Percentiles rank a stretch among this genome's conserved stretches.
Conservation (phyloP, 2,888 invertebrate genomes). For the Aelia acuminata region DNA sequence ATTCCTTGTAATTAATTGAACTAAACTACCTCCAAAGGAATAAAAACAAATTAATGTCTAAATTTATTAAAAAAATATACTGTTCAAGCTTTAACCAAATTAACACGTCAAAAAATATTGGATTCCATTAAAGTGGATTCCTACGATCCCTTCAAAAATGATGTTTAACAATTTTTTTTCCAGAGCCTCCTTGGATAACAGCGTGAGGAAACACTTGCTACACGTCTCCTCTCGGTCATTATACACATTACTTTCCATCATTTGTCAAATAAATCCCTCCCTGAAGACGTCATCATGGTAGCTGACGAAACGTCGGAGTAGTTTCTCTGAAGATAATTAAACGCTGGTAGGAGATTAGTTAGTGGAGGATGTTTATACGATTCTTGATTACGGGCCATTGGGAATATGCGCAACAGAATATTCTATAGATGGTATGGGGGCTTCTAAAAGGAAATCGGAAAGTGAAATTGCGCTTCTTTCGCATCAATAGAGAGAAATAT, state of each 20-base stretch:
- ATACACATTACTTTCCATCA: not conserved
- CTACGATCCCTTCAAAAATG: not conserved
- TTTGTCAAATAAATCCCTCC: constrained; percentile 14
- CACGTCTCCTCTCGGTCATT: not conserved
- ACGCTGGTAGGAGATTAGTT: not conserved
- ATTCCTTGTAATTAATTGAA: too few species aligned
- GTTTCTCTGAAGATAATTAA: not conserved
- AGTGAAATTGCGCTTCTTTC: not conserved
- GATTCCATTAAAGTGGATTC: not conserved
- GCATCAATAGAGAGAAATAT: not conserved
- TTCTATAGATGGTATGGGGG: not conserved
- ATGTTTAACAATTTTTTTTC: not conserved
- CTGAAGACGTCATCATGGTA: not conserved
- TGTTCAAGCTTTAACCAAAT: not conserved
- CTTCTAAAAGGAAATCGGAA: not conserved
- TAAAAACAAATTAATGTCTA: too few species aligned
- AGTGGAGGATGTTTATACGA: not conserved
- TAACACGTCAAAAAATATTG: not conserved
- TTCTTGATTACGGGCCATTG: not conserved
- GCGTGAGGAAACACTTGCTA: not conserved
- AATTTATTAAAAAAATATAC: not conserved
- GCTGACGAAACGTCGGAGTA: not conserved
- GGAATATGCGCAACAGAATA: not conserved
- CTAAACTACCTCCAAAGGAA: too few species aligned
- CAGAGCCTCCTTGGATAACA: not conserved